phyloP scores from a whole-genome alignment of 1,140 invertebrate genomes.

The Mamestra configurata region DNA sequence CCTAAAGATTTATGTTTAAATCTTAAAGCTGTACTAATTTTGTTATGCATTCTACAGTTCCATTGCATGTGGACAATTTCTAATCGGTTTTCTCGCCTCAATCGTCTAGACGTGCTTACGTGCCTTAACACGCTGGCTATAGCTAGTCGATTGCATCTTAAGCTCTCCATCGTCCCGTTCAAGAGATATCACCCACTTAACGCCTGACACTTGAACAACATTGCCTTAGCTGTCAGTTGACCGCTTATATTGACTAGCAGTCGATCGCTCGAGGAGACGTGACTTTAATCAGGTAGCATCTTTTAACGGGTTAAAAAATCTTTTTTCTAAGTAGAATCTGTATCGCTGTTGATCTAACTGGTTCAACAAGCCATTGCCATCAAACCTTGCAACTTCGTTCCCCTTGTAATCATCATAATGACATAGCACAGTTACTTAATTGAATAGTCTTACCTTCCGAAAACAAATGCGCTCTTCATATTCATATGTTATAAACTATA shows the following conservation, averaged over 20 bases:
- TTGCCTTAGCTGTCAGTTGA: constrained; percentile 7
- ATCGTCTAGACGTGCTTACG: constrained; percentile 4
- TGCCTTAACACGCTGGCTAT: not conserved
- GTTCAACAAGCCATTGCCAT: not conserved
- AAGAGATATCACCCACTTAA: not conserved
- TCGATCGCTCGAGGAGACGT: not conserved
- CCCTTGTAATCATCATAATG: not conserved
- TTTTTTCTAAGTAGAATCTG: not conserved
- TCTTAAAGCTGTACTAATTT: no score
- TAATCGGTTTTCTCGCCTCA: constrained; percentile 12
- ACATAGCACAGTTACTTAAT: not conserved
- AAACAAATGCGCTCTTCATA: constrained; percentile 34
- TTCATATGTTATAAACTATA: constrained; percentile 47
- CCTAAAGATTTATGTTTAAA: not conserved
- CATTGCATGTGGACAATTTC: constrained; percentile 5
- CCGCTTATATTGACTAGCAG: not conserved
- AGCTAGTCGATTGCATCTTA: constrained; percentile 14
- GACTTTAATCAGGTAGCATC: not conserved
- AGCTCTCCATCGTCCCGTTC: not conserved
- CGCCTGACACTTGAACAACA: not conserved
- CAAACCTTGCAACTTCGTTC: not conserved
- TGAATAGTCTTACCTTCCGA: constrained; percentile 17
- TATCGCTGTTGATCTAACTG: not conserved
- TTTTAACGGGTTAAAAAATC: not conserved
- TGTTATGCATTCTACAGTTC: not conserved